These are phyloP conservation scores for Crocuta crocuta DNA, from an alignment of 2,113 vertebrate genomes.

Conservation along the genomic window DNA sequence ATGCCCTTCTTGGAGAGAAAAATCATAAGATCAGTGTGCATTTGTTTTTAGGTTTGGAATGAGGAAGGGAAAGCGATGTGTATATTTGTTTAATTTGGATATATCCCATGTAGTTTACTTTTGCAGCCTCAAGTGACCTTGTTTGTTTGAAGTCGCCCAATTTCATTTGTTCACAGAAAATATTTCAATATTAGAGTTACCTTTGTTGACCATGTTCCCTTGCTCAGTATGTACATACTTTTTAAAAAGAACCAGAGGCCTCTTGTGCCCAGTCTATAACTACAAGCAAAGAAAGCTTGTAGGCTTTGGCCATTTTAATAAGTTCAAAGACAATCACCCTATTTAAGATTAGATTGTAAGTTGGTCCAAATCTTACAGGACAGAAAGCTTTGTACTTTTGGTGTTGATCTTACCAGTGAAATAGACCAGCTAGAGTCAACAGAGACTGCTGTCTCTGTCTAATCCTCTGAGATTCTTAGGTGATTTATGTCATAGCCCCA, in stretches of 20 bases:
- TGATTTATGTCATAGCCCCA: background rate
- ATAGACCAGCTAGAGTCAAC: background rate
- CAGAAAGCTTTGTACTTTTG: background rate
- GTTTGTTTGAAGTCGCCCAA: background rate
- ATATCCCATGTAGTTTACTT: background rate
- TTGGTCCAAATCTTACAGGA: background rate
- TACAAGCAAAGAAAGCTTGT: background rate
- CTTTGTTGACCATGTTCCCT: background rate
- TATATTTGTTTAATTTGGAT: background rate
- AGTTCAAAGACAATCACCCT: background rate
- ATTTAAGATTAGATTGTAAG: background rate
- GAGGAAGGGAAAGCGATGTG: background rate
- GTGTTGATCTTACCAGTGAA: conserved; percentile 12
- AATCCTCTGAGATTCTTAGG: background rate
- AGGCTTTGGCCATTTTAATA: background rate
- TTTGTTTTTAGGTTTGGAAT: background rate
- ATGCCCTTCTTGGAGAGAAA: background rate
- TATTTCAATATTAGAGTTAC: background rate
- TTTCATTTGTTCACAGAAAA: background rate
- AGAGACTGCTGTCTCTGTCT: background rate
- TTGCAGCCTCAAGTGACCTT: background rate
- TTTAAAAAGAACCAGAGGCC: background rate
- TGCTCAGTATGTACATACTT: background rate
- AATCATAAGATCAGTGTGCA: background rate
- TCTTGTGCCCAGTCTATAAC: background rate